Conservation (phyloP, 2,113 vertebrate species). For the Ovibos moschatus region DNA sequence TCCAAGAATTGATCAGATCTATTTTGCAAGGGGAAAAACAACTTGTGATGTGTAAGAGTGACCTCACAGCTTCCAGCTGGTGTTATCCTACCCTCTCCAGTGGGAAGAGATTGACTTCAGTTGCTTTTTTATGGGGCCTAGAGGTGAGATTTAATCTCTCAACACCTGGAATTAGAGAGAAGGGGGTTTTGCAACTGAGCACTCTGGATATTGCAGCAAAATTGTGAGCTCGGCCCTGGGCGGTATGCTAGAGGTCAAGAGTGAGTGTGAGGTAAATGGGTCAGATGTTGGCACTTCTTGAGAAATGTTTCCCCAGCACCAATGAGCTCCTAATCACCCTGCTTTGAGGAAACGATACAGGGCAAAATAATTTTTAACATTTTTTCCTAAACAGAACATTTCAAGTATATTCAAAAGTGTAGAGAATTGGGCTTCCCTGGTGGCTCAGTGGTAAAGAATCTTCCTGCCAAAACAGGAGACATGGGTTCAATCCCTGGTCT, state of each 20-base stretch:
- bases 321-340: neutral
- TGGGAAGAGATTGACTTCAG: neutral
- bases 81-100: neutral
- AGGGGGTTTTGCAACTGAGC: slow-evolving; percentile 36
- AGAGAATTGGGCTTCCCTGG: neutral
- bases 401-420: neutral
- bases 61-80: neutral
- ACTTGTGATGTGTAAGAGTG: neutral
- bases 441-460: neutral
- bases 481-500: neutral
- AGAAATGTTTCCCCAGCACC: neutral
- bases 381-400: neutral
- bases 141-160: slow-evolving; percentile 39
- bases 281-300: neutral
- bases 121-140: neutral
- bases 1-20: neutral
- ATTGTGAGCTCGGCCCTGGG: neutral
- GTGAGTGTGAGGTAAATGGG: neutral
- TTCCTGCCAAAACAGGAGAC: neutral
- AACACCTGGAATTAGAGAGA: neutral
- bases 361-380: neutral
- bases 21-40: neutral
- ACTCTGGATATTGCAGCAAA: neutral
- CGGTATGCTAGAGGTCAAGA: neutral
- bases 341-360: neutral